These are phyloP conservation scores for Axis porcinus DNA, from an alignment of 2,113 vertebrate genomes.

Conservation along the genomic window DNA sequence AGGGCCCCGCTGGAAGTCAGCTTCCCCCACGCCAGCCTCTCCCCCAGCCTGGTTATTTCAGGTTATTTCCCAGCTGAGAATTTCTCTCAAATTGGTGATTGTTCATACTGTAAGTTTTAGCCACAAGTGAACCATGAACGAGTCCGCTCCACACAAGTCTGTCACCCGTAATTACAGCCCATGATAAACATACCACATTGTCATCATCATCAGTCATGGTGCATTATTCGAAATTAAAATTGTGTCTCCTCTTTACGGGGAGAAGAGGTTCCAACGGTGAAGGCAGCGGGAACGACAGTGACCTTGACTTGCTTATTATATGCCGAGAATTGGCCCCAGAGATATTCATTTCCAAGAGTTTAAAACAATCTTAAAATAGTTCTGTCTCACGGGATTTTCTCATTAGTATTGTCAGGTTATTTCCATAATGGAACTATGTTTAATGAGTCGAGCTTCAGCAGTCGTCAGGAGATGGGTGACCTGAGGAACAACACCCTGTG, in stretches of 20 bases:
- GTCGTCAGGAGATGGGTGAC: neutral
- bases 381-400: constrained; percentile 4
- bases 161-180: neutral
- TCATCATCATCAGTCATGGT: neutral
- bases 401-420: constrained; percentile 51
- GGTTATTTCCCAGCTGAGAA: neutral
- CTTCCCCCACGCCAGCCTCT: neutral
- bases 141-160: neutral
- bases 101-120: neutral
- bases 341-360: constrained; percentile 18
- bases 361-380: constrained; percentile 45
- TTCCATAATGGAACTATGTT: constrained; percentile 28
- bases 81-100: neutral
- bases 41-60: neutral
- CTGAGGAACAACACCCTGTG: neutral
- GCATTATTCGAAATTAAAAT: neutral
- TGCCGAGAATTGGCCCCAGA: neutral
- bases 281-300: neutral
- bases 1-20: neutral
- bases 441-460: constrained; percentile 20
- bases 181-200: neutral
- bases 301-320: constrained; percentile 24
- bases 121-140: neutral
- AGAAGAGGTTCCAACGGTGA: neutral
- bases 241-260: neutral